Conservation (phyloP, 2,113 vertebrate species). For the Crypturellus undulatus region DNA sequence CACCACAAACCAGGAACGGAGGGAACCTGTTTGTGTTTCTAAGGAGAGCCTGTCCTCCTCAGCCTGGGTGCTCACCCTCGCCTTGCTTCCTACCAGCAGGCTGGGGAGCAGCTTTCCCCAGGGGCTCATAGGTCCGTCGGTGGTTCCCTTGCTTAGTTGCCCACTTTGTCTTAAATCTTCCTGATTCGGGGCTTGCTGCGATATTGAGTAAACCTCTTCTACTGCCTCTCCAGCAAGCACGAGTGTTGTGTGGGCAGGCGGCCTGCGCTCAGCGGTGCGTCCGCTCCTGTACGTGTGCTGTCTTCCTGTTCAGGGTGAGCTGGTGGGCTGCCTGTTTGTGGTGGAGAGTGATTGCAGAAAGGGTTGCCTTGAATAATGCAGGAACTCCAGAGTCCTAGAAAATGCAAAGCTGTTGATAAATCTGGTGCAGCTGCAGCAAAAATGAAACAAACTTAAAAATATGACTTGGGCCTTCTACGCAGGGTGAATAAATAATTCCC, state of each 20-base stretch:
- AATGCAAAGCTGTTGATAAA: conserved; percentile 15
- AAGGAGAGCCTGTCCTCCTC: background rate
- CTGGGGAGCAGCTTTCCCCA: background rate
- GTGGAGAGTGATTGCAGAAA: background rate
- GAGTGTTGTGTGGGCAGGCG: too few relatives aligned
- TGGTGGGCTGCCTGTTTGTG: background rate
- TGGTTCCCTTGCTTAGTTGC: background rate
- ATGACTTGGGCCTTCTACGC: background rate
- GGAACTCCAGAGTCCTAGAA: background rate
- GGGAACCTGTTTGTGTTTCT: background rate
- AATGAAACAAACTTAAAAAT: background rate
- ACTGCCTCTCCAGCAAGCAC: background rate
- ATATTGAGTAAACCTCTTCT: background rate
- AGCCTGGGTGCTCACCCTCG: background rate
- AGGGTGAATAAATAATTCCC: conserved; percentile 3
- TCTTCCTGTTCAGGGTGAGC: background rate
- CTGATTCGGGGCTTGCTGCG: background rate
- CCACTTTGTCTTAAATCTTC: background rate
- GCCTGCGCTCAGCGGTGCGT: rapidly evolving
- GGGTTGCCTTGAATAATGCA: conserved; percentile 24
- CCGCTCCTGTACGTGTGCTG: background rate
- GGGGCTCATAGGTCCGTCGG: background rate
- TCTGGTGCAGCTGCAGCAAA: background rate
- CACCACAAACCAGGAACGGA: background rate
- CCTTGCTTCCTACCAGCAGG: background rate